These are phyloP conservation scores for Eulemur coronatus DNA, from an alignment of 2,797 vertebrate genomes.

Conservation along the genomic window DNA sequence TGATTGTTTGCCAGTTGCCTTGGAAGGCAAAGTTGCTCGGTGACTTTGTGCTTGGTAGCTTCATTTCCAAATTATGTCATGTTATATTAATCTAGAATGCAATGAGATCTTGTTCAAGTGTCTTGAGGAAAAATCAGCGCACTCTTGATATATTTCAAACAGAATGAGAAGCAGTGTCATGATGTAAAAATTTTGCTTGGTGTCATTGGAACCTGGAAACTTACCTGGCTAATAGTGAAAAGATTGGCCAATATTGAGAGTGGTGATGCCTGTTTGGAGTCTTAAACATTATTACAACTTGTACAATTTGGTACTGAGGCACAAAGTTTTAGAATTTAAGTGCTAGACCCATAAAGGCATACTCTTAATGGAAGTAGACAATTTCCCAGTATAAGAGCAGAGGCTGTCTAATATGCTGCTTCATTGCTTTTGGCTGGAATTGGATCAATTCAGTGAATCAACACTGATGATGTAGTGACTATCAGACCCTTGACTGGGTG, in stretches of 20 bases:
- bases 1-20: background rate
- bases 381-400: background rate
- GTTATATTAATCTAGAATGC: background rate
- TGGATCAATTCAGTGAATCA: background rate
- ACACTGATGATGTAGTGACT: background rate
- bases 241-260: background rate
- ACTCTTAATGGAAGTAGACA: background rate
- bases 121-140: background rate
- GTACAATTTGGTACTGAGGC: background rate
- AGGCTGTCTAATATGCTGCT: background rate
- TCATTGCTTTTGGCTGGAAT: background rate
- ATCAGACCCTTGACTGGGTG: background rate
- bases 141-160: background rate
- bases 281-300: background rate
- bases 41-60: background rate
- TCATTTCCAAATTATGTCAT: background rate
- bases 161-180: background rate
- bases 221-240: background rate
- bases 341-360: background rate
- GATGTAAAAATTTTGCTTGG: background rate
- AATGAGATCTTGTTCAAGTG: background rate
- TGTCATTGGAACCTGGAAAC: background rate
- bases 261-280: background rate
- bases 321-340: background rate
- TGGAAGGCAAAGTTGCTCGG: background rate